Base-by-base conservation (phyloP, 2,888 invertebrate genomes). In the Steromphala cineraria region DNA sequence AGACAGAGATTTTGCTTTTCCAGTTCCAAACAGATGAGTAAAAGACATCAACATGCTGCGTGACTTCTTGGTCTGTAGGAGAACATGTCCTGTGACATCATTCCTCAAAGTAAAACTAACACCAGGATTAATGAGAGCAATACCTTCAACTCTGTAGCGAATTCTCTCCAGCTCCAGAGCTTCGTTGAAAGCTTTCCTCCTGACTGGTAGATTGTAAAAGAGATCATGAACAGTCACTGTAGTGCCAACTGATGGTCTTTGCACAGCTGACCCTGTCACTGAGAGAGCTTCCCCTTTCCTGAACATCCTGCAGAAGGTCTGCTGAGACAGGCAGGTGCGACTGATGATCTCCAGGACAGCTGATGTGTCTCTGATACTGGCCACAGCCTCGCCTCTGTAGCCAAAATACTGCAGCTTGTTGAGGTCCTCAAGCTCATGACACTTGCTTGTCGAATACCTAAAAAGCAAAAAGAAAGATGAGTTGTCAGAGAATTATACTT, bases 201-300 rank as follows among this genome's bases (percentile, higher is more conserved):
- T 94, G 24, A 96, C 95, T 0, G 95, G 95, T 15, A 95, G 91
- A 88, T 95, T 95, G 89, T 95, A 94, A 86, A 96, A 94, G 87
- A 96, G 95, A 75, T 95, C 95, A 87, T 95, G 94, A 67, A 96
- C 94, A 76, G 95, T 95, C 13, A 97, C 95, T 13, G 96, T 96
- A 0, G 96, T 96, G 79, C 97, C 97, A 84, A 93, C 93, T 62
- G 95, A 95, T 7, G 96, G 95, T 86, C 96, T 94, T n/a, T 86
- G 88, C 15, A 83, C 80, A 67, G 85, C 80, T 5, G 92, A 90
- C 52, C 90, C 87, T 4, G 90, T 84, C n/a, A 95, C 90, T 31
- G 91, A 86, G 13, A 93, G 91, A 75, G 93, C 89, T 86, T 94
- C 94, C 0, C 95, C 95, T 90, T 95, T 94, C 80, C 88, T 89